A percentile compares a stretch with the other conserved stretches of the same genome.
phyloP scores from a whole-genome alignment of 2,113 vertebrate genomes.

The Vidua chalybeata region DNA sequence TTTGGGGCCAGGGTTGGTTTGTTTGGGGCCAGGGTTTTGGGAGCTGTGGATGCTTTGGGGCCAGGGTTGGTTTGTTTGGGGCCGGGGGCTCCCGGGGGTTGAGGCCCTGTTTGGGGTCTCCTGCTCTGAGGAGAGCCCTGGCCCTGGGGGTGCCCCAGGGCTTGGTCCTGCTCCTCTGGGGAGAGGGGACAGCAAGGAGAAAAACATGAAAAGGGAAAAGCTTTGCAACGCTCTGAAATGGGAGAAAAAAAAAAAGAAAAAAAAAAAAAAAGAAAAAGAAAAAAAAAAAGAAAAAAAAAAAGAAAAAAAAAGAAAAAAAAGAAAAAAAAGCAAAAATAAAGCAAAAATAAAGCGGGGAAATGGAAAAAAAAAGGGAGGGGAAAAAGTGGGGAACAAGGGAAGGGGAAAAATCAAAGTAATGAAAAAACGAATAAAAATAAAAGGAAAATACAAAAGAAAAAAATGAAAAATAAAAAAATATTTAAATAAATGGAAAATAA shows the following conservation, averaged over 20 bases:
- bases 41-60: background rate
- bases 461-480: accelerated
- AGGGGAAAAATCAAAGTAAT: background rate
- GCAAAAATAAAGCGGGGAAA: no score
- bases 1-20: accelerated
- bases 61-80: accelerated
- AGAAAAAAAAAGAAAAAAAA: no score
- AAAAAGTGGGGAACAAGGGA: accelerated
- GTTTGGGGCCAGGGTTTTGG: no score
- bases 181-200: background rate
- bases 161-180: accelerated
- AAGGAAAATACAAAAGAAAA: background rate
- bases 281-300: no score
- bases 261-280: no score
- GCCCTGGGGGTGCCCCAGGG: background rate
- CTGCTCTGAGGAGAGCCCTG: accelerated
- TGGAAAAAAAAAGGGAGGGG: accelerated
- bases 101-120: accelerated
- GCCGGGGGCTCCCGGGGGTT: accelerated
- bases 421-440: accelerated
- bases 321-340: no score
- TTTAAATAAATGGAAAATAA: background rate
- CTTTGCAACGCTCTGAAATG: accelerated
- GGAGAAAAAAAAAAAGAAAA: no score
- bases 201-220: background rate